phyloP scores from a whole-genome alignment of 2,113 vertebrate genomes.

The rabbit (Oryctolagus cuniculus) region mOryCun1.1 NC_091442.1:120760001-120760500 shows the following conservation, averaged over 20 bases:
- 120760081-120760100: slow-evolving; percentile 79
- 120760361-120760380: slow-evolving; percentile 86
- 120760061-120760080: slow-evolving; percentile 78
- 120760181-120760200: background rate
- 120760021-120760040: slow-evolving; percentile 68
- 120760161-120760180: slow-evolving; percentile 54
- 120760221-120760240: slow-evolving; percentile 70
- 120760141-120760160: slow-evolving; percentile 81
- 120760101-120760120: slow-evolving; percentile 86
- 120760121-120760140: slow-evolving; percentile 45
- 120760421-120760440: background rate
- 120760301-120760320: slow-evolving; percentile 83
- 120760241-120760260: slow-evolving; percentile 77
- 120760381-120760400: slow-evolving; percentile 80
- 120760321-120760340: slow-evolving; percentile 11
- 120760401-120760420: accelerated
- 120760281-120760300: background rate
- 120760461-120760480: slow-evolving; percentile 13
- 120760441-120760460: slow-evolving; percentile 77
- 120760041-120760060: background rate
- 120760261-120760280: slow-evolving; percentile 63
- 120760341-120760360: slow-evolving; percentile 82
- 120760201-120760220: slow-evolving; percentile 74
- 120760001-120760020: slow-evolving; percentile 77
- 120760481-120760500: background rate